Conservation (phyloP, 2,888 invertebrate species). For the Metellina segmentata region DNA sequence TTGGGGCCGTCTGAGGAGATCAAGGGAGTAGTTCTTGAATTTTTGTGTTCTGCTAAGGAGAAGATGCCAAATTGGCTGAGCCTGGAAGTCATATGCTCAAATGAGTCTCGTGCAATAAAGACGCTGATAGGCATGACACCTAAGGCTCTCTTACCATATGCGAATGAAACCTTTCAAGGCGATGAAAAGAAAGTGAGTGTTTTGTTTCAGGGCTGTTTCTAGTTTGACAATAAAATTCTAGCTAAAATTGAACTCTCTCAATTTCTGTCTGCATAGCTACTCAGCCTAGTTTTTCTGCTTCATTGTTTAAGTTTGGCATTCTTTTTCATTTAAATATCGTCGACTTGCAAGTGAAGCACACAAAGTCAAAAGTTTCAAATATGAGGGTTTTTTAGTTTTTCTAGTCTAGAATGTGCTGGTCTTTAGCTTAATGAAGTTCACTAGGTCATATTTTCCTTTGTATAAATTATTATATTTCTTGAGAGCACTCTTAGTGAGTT, state of each 20-base stretch:
- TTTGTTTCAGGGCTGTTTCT: background rate
- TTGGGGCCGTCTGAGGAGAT: conserved; percentile 62
- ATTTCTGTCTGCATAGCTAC: too few species aligned
- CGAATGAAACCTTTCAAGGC: conserved; percentile 68
- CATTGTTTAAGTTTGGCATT: background rate
- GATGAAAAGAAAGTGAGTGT: conserved; percentile 72
- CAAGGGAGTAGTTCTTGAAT: conserved; percentile 63
- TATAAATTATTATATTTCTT: too few species aligned
- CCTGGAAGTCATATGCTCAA: conserved; percentile 75
- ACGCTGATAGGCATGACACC: conserved; percentile 67
- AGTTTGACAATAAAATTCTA: too few species aligned
- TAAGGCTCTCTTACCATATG: conserved; percentile 74
- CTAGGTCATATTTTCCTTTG: too few species aligned
- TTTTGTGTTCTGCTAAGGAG: conserved; percentile 45
- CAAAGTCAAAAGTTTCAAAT: too few species aligned
- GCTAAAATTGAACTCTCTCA: too few species aligned
- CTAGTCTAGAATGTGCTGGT: too few species aligned
- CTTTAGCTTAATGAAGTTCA: too few species aligned
- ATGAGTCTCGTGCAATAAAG: conserved; percentile 65
- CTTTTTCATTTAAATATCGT: background rate
- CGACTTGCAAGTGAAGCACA: too few species aligned
- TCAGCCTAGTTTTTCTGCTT: background rate
- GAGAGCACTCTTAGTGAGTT: too few species aligned
- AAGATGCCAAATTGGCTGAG: conserved; percentile 67
- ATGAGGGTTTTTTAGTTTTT: too few species aligned